phyloP scores from a whole-genome alignment of 2,113 vertebrate species.

The Panthera uncia region DNA sequence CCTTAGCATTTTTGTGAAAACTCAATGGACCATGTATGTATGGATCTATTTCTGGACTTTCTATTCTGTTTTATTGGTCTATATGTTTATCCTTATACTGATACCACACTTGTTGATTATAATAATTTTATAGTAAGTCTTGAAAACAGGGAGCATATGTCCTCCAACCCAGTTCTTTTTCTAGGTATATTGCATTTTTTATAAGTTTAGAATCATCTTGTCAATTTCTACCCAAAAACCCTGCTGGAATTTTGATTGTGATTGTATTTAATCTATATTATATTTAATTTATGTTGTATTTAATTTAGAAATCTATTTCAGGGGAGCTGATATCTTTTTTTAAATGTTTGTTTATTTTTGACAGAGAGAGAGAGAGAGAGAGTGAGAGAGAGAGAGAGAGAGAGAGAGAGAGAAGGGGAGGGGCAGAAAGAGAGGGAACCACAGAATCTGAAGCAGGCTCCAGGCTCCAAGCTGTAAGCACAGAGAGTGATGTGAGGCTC shows the following conservation, averaged over 20 bases:
- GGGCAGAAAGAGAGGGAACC: too few species aligned
- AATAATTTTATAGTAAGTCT: background rate
- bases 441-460: too few species aligned
- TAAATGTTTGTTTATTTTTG: too few species aligned
- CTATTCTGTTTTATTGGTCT: background rate
- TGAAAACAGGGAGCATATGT: background rate
- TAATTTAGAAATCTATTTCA: constrained; percentile 9
- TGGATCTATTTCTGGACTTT: background rate
- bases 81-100: background rate
- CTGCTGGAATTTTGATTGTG: background rate
- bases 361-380: too few species aligned
- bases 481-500: too few species aligned
- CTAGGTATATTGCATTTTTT: background rate
- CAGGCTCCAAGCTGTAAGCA: too few species aligned
- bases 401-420: too few species aligned
- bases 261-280: background rate
- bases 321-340: background rate
- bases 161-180: background rate
- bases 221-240: background rate
- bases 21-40: background rate
- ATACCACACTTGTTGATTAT: background rate
- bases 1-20: background rate
- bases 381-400: too few species aligned
- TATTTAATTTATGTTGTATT: background rate
- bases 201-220: background rate